Conservation (phyloP, 2,797 vertebrate species). For the Synanceia verrucosa region DNA sequence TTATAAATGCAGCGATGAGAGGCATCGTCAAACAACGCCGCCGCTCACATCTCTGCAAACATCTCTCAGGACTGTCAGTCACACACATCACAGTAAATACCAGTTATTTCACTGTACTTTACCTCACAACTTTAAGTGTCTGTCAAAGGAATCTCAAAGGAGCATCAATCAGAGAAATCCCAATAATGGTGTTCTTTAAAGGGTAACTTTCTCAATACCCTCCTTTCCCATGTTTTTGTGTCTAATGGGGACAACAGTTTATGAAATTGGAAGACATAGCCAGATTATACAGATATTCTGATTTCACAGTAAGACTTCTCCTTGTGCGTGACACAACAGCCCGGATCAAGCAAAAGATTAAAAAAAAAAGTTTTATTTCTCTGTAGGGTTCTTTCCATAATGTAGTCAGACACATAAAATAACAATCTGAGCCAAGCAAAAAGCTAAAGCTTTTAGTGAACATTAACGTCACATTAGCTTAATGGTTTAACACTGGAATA, state of each 20-base stretch:
- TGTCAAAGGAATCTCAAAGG: constrained; percentile 15
- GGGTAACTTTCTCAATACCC: neutral
- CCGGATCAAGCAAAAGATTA: no score
- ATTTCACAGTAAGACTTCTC: no score
- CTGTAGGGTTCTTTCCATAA: no score
- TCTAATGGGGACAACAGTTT: neutral
- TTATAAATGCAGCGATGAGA: constrained; percentile 34
- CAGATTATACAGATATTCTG: neutral
- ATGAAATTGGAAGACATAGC: neutral
- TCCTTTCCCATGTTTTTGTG: neutral
- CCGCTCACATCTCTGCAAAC: constrained; percentile 25
- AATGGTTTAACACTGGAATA: neutral
- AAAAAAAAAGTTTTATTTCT: no score
- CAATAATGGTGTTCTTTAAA: neutral
- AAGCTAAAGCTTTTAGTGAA: no score
- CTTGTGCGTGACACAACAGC: no score
- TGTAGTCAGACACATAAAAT: no score
- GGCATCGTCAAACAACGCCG: constrained; percentile 31
- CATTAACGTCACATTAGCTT: no score
- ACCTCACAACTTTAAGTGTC: constrained; percentile 3
- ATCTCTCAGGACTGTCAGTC: constrained; percentile 45
- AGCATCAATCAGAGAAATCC: constrained; percentile 17
- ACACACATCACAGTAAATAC: constrained; percentile 9
- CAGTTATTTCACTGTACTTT: constrained; percentile 1
- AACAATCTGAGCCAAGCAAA: no score